A percentile compares a stretch with the other conserved stretches of the same genome.
These are phyloP conservation scores for Polymixis lichenea DNA, from an alignment of 2,888 invertebrate species.

Conservation along the genomic window DNA sequence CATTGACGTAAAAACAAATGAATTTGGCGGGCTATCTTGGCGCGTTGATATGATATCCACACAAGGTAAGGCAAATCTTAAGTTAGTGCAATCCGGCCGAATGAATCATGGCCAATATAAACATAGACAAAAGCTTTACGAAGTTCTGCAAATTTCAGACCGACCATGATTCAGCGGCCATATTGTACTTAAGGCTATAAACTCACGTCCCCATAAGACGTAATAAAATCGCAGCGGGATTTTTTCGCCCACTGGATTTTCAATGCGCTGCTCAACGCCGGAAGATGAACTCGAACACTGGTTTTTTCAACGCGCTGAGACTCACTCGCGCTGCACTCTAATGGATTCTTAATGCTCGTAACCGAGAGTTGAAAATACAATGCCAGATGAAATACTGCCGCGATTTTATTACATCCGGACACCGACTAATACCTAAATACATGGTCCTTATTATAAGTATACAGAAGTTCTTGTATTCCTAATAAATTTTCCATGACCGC, in stretches of 20 bases:
- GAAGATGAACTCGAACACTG: too few relatives aligned
- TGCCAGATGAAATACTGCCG: too few relatives aligned
- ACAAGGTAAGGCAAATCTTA: background rate
- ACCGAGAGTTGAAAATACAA: too few relatives aligned
- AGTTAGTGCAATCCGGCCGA: background rate
- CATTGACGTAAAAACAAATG: too few relatives aligned
- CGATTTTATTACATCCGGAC: too few relatives aligned
- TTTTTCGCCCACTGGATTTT: too few relatives aligned
- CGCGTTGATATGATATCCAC: background rate
- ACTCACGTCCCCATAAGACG: too few relatives aligned
- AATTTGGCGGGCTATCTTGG: background rate
- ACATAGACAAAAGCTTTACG: background rate
- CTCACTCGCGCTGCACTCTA: too few relatives aligned
- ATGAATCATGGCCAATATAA: background rate
- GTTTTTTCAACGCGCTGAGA: too few relatives aligned
- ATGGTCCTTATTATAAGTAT: background rate
- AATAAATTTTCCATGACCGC: conserved; percentile 32
- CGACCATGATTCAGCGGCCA: background rate
- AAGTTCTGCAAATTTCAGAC: background rate
- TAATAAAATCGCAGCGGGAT: too few relatives aligned
- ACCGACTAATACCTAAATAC: background rate
- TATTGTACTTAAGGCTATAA: background rate
- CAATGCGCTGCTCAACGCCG: too few relatives aligned
- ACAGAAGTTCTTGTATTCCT: conserved; percentile 11
- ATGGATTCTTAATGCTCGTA: too few relatives aligned